Evolutionary conservation across 2,113 vertebrate species (phyloP).

Genomic region (Mohoua ochrocephala): DNA sequence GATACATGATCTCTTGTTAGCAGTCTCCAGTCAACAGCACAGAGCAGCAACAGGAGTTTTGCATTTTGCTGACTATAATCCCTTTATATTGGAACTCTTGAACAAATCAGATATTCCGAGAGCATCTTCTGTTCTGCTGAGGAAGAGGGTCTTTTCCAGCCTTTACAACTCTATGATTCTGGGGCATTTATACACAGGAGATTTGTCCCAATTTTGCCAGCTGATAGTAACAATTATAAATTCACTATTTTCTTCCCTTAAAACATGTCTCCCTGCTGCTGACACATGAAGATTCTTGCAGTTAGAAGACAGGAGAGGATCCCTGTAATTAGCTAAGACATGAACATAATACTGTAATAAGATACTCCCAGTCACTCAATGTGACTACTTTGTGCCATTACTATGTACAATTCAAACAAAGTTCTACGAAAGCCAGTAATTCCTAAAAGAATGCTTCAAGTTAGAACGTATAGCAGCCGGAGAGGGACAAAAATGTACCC

Average conservation of each 20-base stretch:
- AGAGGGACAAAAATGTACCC: background rate
- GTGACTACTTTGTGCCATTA: background rate
- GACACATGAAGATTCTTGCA: background rate
- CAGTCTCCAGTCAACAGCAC: background rate
- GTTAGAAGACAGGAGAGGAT: background rate
- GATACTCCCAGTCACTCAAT: background rate
- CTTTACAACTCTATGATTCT: background rate
- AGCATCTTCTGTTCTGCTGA: background rate
- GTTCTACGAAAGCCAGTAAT: background rate
- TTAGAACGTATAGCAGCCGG: background rate
- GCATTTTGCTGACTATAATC: background rate
- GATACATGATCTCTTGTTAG: background rate
- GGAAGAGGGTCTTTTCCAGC: background rate
- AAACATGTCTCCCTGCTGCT: background rate
- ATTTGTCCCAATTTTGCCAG: background rate
- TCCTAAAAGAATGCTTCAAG: background rate
- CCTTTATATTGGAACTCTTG: background rate
- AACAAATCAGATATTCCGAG: background rate
- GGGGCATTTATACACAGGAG: background rate
- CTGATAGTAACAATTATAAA: background rate
- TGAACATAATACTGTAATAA: background rate
- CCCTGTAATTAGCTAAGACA: background rate
- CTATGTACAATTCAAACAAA: background rate
- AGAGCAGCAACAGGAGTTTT: background rate
- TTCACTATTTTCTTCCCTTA: background rate